Evolutionary conservation across 2,888 invertebrate species (phyloP).

Genomic region (Laspeyria flexula): DNA sequence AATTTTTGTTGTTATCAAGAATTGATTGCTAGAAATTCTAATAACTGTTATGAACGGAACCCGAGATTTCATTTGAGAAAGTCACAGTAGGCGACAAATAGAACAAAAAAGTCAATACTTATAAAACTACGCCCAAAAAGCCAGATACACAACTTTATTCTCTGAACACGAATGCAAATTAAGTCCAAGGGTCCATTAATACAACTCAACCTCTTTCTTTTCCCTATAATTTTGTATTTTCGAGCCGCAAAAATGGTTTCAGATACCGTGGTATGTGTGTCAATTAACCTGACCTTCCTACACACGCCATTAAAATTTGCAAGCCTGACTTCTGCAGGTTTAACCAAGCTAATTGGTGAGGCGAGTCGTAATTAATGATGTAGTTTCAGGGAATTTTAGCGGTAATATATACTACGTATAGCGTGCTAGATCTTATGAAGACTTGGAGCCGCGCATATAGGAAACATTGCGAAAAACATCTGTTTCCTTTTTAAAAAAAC

Average conservation of each 20-base stretch:
- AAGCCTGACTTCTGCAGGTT: constrained; percentile 45
- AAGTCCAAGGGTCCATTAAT: constrained; percentile 32
- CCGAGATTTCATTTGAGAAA: no score
- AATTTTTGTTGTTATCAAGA: no score
- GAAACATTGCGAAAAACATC: neutral
- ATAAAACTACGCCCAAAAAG: neutral
- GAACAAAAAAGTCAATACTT: no score
- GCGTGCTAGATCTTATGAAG: neutral
- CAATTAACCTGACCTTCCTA: constrained; percentile 56
- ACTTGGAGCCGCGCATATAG: neutral
- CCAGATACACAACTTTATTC: neutral
- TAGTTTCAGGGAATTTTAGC: constrained; percentile 5
- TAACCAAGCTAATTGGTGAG: constrained; percentile 49
- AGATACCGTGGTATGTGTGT: constrained; percentile 51
- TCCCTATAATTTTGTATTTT: constrained; percentile 36
- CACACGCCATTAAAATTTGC: constrained; percentile 46
- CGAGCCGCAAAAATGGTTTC: constrained; percentile 35
- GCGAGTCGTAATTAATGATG: constrained; percentile 42
- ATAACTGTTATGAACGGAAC: no score
- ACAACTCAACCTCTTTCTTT: constrained; percentile 33
- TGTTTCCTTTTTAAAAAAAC: constrained; percentile 1
- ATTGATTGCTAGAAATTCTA: no score
- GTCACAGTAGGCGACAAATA: no score
- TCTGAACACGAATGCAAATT: constrained; percentile 30
- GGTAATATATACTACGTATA: neutral